These are phyloP conservation scores for Eumacrocentrus americanus DNA, from an alignment of 2,888 invertebrate genomes.

Conservation along the genomic window DNA sequence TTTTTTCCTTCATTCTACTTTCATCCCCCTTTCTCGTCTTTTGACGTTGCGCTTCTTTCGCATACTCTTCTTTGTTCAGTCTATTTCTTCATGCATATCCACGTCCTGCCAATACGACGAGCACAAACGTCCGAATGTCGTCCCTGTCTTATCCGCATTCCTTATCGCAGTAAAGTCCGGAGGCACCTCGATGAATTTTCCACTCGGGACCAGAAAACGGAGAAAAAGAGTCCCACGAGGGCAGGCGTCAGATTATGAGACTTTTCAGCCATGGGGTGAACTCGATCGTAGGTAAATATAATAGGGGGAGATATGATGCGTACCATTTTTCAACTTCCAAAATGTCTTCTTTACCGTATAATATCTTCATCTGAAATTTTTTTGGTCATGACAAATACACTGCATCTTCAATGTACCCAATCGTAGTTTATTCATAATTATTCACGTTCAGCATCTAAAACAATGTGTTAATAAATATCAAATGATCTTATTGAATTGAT, in stretches of 20 bases:
- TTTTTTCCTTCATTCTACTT: conserved; percentile 32
- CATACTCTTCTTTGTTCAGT: conserved; percentile 27
- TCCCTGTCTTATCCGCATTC: conserved; percentile 30
- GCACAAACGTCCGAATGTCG: conserved; percentile 28
- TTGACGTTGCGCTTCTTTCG: not conserved
- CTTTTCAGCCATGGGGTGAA: not conserved
- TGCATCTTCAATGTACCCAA: no score
- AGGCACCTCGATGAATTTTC: conserved; percentile 36
- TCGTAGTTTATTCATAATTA: no score
- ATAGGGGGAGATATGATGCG: no score
- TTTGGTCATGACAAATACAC: no score
- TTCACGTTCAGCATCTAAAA: no score
- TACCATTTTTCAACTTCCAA: no score
- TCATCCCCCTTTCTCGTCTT: conserved; percentile 24
- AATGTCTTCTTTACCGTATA: no score
- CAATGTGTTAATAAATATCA: no score
- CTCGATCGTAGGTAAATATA: no score
- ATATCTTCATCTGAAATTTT: no score
- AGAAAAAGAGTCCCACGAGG: conserved; percentile 15
- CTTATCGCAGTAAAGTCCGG: conserved; percentile 35
- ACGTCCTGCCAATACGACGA: conserved; percentile 31
- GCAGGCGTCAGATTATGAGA: conserved; percentile 15
- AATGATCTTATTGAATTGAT: no score
- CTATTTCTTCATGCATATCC: conserved; percentile 26
- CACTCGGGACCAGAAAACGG: conserved; percentile 21